Evolutionary conservation across 2,113 vertebrate species (phyloP).

Genomic region (Corythaeola cristata): DNA sequence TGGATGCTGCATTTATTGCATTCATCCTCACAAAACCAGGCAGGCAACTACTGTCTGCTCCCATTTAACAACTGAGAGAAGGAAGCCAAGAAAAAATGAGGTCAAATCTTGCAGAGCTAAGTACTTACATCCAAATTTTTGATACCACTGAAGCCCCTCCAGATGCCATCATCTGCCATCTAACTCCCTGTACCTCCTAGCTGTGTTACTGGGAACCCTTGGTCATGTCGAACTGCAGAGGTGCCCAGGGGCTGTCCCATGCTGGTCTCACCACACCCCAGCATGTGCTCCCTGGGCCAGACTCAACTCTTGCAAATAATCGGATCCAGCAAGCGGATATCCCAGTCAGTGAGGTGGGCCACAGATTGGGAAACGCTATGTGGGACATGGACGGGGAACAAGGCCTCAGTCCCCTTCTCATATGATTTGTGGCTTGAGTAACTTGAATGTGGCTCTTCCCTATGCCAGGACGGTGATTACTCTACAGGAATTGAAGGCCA

Average conservation of each 20-base stretch:
- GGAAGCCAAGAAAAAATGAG: background rate
- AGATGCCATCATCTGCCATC: background rate
- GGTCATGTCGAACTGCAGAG: background rate
- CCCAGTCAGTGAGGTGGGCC: background rate
- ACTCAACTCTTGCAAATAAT: background rate
- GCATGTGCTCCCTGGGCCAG: background rate
- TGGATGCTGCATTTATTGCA: background rate
- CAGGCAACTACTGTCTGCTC: background rate
- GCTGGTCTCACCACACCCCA: rapidly evolving
- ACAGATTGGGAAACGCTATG: background rate
- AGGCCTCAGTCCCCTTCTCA: background rate
- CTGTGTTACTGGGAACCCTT: background rate
- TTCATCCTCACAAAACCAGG: background rate
- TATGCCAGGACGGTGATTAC: background rate
- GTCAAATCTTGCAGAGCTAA: background rate
- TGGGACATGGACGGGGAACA: background rate
- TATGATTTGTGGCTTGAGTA: background rate
- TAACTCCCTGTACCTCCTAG: background rate
- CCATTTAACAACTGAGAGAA: background rate
- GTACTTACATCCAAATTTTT: background rate
- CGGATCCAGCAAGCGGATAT: background rate
- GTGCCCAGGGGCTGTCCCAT: background rate
- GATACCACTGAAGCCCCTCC: background rate
- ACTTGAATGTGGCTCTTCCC: background rate
- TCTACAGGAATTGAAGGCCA: background rate